Evolutionary conservation across 92 coral and sea anemone species (phyloP).

Genomic region (Desmophyllum pertusum): DNA sequence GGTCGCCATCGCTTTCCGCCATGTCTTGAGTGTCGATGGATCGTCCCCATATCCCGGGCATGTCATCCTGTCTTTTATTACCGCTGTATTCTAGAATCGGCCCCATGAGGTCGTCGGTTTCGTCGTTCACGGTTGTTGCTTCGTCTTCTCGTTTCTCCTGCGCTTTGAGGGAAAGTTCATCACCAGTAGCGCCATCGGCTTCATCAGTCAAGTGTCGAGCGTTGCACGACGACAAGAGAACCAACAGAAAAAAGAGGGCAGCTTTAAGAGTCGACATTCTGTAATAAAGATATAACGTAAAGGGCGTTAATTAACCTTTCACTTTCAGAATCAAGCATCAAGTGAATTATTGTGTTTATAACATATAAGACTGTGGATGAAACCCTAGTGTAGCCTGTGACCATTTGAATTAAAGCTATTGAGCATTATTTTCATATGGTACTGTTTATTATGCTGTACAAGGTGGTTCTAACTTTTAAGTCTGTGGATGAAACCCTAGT

Average conservation of each 20-base stretch:
- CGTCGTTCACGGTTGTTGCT: not conserved
- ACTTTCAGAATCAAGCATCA: not conserved
- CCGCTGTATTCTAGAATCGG: not conserved
- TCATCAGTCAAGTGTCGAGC: conserved; percentile 14
- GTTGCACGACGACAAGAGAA: conserved; percentile 10
- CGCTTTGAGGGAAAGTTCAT: not conserved
- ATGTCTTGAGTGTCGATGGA: not conserved
- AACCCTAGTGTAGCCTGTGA: too few relatives aligned
- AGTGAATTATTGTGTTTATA: not conserved
- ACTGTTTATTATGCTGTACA: too few relatives aligned
- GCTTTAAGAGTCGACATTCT: conserved; percentile 38
- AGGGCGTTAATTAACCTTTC: not conserved
- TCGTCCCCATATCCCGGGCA: conserved; percentile 5
- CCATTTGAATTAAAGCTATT: too few relatives aligned
- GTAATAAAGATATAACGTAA: not conserved
- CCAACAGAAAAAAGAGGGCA: conserved; percentile 9
- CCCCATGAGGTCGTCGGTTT: not conserved
- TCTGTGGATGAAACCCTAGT: too few relatives aligned
- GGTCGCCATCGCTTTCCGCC: not conserved
- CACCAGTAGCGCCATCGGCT: not conserved
- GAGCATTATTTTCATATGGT: too few relatives aligned
- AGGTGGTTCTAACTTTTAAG: too few relatives aligned
- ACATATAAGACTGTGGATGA: too few relatives aligned
- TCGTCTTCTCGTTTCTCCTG: conserved; percentile 6
- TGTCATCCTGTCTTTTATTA: conserved; percentile 7